Evolutionary conservation across 2,888 invertebrate genomes (phyloP), one percentile per base, ranked within the genome.

Genomic region (Heliconius ethilla): DNA sequence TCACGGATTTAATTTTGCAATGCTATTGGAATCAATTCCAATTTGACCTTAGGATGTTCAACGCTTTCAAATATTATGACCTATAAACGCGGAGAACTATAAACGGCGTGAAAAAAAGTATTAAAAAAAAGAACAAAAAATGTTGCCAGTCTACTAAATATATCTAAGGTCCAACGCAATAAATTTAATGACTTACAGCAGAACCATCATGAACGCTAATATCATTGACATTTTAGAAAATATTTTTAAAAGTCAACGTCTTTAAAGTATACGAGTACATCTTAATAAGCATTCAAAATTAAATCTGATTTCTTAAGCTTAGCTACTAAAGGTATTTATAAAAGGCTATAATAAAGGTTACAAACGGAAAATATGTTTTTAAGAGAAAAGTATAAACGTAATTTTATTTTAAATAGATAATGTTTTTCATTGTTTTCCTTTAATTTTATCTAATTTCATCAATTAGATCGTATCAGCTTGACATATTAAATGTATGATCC

Each of bases 61-160:
- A 74, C 63, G 63, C 74, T 74, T 74, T 74, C 74, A 74, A 74
- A 63, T 74, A 40, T 74, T 40, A 65, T 74, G 63, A 65, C 37
- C 63, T 74, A 74, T 63, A 74, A 63, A 22, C 22, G 27, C 45
- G 27, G 55, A 55, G 22, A 33, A 9, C 37, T 55, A 59, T 72
- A 63, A 27, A 45, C 25, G 11, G 27, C 33, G 29, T 72, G 11
- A 74, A 62, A 45, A 25, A 65, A 45, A 62, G 13, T 37, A 62
- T 73, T 4, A 59, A 63, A 27, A 63, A 45, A 40, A 65, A 25
- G 4, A 15, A 25, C 3, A 25, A 11, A 40, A 22, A 27, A 4
- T 25, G 45, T 74, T 74, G 37, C 74, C 45, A 62, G 45, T 27
- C 9, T 65, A 27, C 25, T 63, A 29, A 74, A 45, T 40, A 27